Evolutionary conservation across 2,888 invertebrate genomes (phyloP), one percentile per base, ranked within the genome.

Genomic region (Pachymerium ferrugineum): DNA sequence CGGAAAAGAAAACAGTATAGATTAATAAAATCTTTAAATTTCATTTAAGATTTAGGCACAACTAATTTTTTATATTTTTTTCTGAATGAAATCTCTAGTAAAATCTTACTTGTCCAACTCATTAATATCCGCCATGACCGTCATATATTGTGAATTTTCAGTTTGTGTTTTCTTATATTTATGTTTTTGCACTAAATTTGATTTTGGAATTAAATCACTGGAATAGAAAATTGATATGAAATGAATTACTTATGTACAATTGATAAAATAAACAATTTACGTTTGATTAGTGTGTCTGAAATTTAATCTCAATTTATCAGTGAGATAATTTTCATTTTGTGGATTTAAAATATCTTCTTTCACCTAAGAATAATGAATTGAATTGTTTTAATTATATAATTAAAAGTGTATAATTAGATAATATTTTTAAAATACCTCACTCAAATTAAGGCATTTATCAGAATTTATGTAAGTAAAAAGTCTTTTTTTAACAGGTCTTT

Each of bases 91-190:
- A 16, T 10, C 72, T 72, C 10, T 8, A 70, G 25, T 3, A 54
- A 54, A 73, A 35, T 69, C 16, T 30, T 28, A 73, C 71, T 35
- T 14, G 6, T 47, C 35, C 25, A n/a, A 16, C n/a, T 38, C 31
- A 12, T n/a, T 25, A 8, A 74, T 19, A 28, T 70, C 74, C 2
- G 74, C 74, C 70, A 74, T 42, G 12, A 74, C 19, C 19, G 22
- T 25, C 74, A 74, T 74, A n/a, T 42, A 28, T 30, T 47, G 70
- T 5, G 29, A 14, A 38, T 47, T 8, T 6, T 22, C 42, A 38
- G n/a, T 38, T 16, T 8, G n/a, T 38, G 38, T 38, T 38, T 38
- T 4, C 8, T 38, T n/a, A 38, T 38, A 38, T n/a, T 38, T 38
- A 38, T 3, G 12, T 16, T 16, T 16, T 16, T 47, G 19, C 42